Percentiles rank a stretch among this genome's conserved stretches.
These are phyloP conservation scores for Lagria hirta DNA, from an alignment of 2,888 invertebrate species.

Conservation along the genomic window DNA sequence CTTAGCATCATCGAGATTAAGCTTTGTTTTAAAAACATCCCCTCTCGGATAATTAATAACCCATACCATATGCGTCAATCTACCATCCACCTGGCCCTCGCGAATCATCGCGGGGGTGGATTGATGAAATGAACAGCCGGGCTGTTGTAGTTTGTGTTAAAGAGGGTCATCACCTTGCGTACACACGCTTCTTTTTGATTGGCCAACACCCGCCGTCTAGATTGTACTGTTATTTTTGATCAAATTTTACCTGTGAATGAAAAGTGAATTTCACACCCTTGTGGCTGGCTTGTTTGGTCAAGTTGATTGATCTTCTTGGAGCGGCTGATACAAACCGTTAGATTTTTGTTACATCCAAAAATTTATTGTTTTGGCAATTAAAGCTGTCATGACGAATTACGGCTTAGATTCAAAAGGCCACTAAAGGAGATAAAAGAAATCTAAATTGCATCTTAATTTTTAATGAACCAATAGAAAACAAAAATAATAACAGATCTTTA, in stretches of 20 bases:
- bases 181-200: slow-evolving; percentile 3
- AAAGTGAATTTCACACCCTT: slow-evolving; percentile 27
- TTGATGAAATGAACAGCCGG: slow-evolving; percentile 15
- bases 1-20: too few relatives aligned
- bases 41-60: slow-evolving; percentile 23
- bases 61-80: slow-evolving; percentile 25
- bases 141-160: too few relatives aligned
- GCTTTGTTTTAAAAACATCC: too few relatives aligned
- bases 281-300: too few relatives aligned
- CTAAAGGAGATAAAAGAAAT: too few relatives aligned
- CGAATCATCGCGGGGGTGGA: slow-evolving; percentile 25
- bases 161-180: slow-evolving; percentile 22
- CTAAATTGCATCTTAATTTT: too few relatives aligned
- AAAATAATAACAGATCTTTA: too few relatives aligned
- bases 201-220: slow-evolving; percentile 6
- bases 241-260: slow-evolving; percentile 24
- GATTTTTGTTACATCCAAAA: too few relatives aligned
- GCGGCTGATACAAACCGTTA: slow-evolving; percentile 10
- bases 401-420: too few relatives aligned
- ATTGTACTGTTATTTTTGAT: slow-evolving; percentile 16
- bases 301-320: slow-evolving; percentile 18
- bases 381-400: too few relatives aligned
- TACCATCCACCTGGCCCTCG: slow-evolving; percentile 22
- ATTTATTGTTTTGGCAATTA: too few relatives aligned
- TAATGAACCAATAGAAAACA: too few relatives aligned